Evolutionary conservation across 2,888 invertebrate species (phyloP).

Genomic region (Hypomecis punctinalis): DNA sequence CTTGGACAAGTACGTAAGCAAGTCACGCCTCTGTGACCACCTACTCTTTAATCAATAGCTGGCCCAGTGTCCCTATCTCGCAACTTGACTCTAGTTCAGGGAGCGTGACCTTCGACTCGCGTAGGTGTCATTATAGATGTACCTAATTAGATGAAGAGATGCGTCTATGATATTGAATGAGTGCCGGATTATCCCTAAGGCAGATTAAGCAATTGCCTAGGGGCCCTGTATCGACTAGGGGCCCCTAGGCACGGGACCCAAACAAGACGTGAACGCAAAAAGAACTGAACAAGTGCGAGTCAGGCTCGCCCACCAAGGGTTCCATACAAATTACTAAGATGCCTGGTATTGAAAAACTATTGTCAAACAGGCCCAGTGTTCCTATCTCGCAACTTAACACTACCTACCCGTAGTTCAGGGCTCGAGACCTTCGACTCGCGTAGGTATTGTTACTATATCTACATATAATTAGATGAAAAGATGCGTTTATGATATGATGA

Average conservation of each 20-base stretch:
- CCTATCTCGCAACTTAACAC: slow-evolving; percentile 41
- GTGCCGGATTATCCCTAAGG: too few species aligned
- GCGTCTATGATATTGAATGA: slow-evolving; percentile 36
- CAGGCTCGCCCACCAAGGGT: too few species aligned
- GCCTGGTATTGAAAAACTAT: too few species aligned
- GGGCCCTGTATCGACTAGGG: too few species aligned
- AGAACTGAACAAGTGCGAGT: too few species aligned
- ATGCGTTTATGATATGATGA: slow-evolving; percentile 36
- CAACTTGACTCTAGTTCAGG: slow-evolving; percentile 50
- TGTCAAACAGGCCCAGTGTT: neutral
- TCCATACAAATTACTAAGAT: too few species aligned
- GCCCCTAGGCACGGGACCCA: too few species aligned
- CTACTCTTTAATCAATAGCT: slow-evolving; percentile 8
- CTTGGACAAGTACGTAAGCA: neutral
- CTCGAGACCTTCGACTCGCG: slow-evolving; percentile 30
- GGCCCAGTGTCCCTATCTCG: slow-evolving; percentile 9
- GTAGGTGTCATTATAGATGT: slow-evolving; percentile 13
- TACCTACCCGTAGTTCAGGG: slow-evolving; percentile 53
- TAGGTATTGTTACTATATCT: slow-evolving; percentile 19
- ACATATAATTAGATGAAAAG: slow-evolving; percentile 8
- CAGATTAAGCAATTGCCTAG: too few species aligned
- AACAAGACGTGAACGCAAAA: too few species aligned
- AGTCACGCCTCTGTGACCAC: neutral
- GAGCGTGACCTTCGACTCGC: slow-evolving; percentile 33
- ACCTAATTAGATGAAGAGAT: slow-evolving; percentile 5